phyloP scores from a whole-genome alignment of 2,113 vertebrate genomes.

The Gracilinanus agilis region DNA sequence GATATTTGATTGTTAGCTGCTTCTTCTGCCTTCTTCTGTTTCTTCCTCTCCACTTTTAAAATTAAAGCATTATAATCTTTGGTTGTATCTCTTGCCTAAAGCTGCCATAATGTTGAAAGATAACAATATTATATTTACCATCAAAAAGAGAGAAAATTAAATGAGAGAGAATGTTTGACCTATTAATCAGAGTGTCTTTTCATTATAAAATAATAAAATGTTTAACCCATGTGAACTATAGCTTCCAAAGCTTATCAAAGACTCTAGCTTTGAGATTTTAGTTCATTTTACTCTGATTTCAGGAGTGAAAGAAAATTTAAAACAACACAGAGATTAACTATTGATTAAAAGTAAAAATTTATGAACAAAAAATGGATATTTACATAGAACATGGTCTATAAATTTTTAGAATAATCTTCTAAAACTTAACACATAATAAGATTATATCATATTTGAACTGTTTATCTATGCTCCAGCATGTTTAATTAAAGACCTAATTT shows the following conservation, averaged over 20 bases:
- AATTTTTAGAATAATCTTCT: not conserved
- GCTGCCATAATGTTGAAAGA: conserved; percentile 68
- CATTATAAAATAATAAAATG: conserved; percentile 73
- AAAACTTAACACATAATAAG: not conserved
- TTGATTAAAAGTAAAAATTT: conserved; percentile 51
- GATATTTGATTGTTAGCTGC: conserved; percentile 35
- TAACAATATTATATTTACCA: conserved; percentile 73
- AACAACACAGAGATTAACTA: conserved; percentile 31
- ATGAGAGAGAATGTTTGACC: conserved; percentile 59
- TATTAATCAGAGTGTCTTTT: conserved; percentile 72
- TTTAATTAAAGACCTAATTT: conserved; percentile 62
- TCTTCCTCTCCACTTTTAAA: conserved; percentile 69
- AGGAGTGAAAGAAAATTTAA: conserved; percentile 42
- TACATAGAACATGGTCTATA: not conserved
- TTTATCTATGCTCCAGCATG: conserved; percentile 41
- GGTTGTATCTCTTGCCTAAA: conserved; percentile 69
- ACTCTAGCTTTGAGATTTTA: not conserved
- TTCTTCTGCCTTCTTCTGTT: conserved; percentile 61
- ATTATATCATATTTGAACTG: conserved; percentile 41
- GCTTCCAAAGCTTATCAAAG: conserved; percentile 38
- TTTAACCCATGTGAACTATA: conserved; percentile 56
- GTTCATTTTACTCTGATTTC: conserved; percentile 45
- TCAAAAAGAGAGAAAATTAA: conserved; percentile 65
- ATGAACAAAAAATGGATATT: not conserved
- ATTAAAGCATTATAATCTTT: conserved; percentile 68